Evolutionary conservation across 2,888 invertebrate genomes (phyloP).

Genomic region (Lobophora halterata): DNA sequence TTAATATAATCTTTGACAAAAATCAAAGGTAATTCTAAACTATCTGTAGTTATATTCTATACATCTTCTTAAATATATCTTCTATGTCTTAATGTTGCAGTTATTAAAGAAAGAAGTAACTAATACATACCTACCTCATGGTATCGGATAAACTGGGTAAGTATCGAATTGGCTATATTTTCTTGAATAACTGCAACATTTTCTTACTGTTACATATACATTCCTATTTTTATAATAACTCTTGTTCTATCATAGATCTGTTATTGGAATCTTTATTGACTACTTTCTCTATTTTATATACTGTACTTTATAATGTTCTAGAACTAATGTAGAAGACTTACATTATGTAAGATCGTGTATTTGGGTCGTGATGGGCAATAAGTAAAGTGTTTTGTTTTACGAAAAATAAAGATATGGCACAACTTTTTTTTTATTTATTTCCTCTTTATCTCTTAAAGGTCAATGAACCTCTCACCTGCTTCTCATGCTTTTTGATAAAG

Average conservation of each 20-base stretch:
- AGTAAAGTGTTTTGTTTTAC: conserved; percentile 58
- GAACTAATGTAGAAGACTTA: conserved; percentile 34
- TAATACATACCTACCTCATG: no score
- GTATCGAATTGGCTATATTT: neutral
- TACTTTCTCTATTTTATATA: conserved; percentile 31
- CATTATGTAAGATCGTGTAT: conserved; percentile 26
- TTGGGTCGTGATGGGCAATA: conserved; percentile 53
- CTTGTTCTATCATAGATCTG: conserved; percentile 41
- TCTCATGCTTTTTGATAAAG: no score
- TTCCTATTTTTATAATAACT: conserved; percentile 29
- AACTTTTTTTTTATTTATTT: conserved; percentile 38
- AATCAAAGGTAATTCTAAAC: no score
- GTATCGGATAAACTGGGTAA: neutral
- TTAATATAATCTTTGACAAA: conserved; percentile 17
- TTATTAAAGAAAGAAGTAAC: neutral
- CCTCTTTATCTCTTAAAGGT: no score
- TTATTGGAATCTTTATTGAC: conserved; percentile 43
- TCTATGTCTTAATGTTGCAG: conserved; percentile 10
- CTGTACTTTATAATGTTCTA: conserved; percentile 27
- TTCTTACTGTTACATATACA: conserved; percentile 19
- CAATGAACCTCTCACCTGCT: no score
- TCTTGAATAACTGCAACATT: conserved; percentile 13
- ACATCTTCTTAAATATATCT: conserved; percentile 2
- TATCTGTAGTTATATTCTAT: conserved; percentile 14
- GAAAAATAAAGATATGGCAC: conserved; percentile 70